A percentile compares a stretch with the other conserved stretches of the same genome.
phyloP scores from a whole-genome alignment of 2,888 invertebrate genomes.

The Teinopalpus imperialis region DNA sequence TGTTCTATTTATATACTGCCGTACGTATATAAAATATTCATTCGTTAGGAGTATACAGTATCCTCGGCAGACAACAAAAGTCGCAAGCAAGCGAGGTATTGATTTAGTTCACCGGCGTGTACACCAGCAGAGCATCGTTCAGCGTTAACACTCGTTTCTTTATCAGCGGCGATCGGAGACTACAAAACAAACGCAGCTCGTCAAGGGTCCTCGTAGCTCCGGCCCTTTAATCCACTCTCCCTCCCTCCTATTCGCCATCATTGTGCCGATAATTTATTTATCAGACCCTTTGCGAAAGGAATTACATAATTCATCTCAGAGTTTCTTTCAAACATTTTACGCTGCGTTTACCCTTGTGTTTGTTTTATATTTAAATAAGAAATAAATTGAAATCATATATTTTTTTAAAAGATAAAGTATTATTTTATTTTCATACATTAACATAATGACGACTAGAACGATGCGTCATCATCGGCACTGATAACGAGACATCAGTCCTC shows the following conservation, averaged over 20 bases:
- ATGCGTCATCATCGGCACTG: too few relatives aligned
- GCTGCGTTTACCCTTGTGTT: neutral
- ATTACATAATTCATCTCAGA: slow-evolving; percentile 25
- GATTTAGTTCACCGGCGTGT: slow-evolving; percentile 21
- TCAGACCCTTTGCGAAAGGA: slow-evolving; percentile 17
- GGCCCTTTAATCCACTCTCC: slow-evolving; percentile 33
- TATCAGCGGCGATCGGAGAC: slow-evolving; percentile 20
- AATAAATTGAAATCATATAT: too few relatives aligned
- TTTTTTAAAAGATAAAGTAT: too few relatives aligned
- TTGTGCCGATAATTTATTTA: slow-evolving; percentile 34
- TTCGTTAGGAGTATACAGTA: too few relatives aligned
- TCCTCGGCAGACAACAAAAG: too few relatives aligned
- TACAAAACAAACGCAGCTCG: slow-evolving; percentile 16
- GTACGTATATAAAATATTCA: too few relatives aligned
- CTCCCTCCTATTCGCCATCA: slow-evolving; percentile 26
- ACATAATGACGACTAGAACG: too few relatives aligned
- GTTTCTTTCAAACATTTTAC: slow-evolving; percentile 20
- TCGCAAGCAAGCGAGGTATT: too few relatives aligned
- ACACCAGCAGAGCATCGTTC: slow-evolving; percentile 2
- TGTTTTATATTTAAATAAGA: too few relatives aligned
- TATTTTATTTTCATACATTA: neutral
- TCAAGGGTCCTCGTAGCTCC: slow-evolving; percentile 20
- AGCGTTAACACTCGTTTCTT: slow-evolving; percentile 6
- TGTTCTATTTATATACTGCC: too few relatives aligned
- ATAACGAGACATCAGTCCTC: too few relatives aligned